Evolutionary conservation across 2,797 vertebrate genomes (phyloP).

Genomic region (Argya squamiceps): DNA sequence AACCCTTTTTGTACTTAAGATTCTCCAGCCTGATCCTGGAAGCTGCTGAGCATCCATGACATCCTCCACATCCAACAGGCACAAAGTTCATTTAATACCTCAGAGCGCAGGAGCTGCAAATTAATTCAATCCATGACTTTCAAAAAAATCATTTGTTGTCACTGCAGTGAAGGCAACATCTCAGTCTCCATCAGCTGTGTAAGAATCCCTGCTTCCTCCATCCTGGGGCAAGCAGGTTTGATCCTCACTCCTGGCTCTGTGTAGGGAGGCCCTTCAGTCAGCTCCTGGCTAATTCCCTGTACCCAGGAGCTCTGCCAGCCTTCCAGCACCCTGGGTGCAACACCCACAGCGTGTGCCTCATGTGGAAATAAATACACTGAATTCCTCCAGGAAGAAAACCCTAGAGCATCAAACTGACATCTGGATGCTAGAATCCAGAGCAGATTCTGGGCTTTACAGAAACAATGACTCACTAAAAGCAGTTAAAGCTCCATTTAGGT

Average conservation of each 20-base stretch:
- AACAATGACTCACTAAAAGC: not conserved
- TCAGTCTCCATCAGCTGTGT: not conserved
- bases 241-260: not conserved
- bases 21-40: not conserved
- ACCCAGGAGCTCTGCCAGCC: not conserved
- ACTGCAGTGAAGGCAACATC: not conserved
- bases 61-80: not conserved
- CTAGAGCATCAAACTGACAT: not conserved
- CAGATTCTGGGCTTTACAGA: not conserved
- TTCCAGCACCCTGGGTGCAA: not conserved
- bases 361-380: not conserved
- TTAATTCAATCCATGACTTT: not conserved
- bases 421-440: not conserved
- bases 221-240: not conserved
- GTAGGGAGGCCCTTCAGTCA: not conserved
- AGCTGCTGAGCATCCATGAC: not conserved
- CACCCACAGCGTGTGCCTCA: not conserved
- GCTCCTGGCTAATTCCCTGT: not conserved
- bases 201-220: not conserved
- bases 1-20: not conserved
- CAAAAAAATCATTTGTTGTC: not conserved
- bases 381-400: not conserved
- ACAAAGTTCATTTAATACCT: not conserved
- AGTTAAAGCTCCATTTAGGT: not conserved
- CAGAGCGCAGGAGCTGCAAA: not conserved